Base-by-base conservation (phyloP, 2,797 vertebrate species). In the Neostethus bicornis region DNA sequence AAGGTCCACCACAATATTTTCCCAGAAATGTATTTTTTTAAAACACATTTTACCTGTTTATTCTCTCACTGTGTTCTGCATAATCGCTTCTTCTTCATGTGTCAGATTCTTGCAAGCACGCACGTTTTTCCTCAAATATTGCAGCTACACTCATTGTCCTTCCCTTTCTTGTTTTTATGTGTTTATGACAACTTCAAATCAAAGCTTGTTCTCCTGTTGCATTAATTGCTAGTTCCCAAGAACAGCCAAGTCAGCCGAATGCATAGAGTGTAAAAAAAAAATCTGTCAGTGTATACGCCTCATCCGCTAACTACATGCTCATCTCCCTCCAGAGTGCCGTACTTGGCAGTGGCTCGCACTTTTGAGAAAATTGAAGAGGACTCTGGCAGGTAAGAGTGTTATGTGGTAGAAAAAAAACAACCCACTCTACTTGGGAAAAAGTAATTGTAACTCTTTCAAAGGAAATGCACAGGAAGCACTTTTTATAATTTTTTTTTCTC, bases 281-380 rank as follows among this genome's bases (percentile, higher is more conserved):
- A 58, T n/a, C 11, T 59, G 64, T 70, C 42, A 0, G 57, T 28
- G 55, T 26, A n/a, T 32, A 46, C 16, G 61, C 43, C 56, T 46
- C 2, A 24, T 42, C 59, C 59, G 69, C 78, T 83, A 85, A 88
- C 81, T 34, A 42, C n/a, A 4, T 58, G 46, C 57, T 73, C 61
- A 50, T 70, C 63, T 10, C 67, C 58, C 79, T 64, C 49, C 77
- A 96, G 95, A 77, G 93, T 96, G 35, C 95, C 95, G 10, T 97
- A 96, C 66, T 82, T 96, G 77, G 95, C 94, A 0, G 93, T 96
- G 62, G 94, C 95, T 51, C 92, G 93, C 20, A 94, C 95, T 0
- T 96, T 97, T 73, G 94, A 97, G 85, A 94, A 91, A 84, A 96
- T 97, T 1, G 95, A 97, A 72, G 92, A 95, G 48, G 94, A 94